Conservation (phyloP, 2,888 invertebrate species). For the Plebejus melissa region DNA sequence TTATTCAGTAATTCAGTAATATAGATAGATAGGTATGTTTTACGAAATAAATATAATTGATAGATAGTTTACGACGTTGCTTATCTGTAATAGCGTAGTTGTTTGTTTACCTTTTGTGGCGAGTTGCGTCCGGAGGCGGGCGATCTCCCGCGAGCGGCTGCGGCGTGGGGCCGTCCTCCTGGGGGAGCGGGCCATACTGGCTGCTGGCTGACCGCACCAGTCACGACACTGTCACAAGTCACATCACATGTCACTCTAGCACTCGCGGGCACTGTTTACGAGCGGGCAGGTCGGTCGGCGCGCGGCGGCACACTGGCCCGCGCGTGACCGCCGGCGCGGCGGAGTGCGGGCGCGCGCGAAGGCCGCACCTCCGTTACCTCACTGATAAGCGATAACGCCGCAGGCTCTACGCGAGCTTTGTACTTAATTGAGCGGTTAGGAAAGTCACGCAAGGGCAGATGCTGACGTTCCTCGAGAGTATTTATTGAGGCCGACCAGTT, state of each 20-base stretch:
- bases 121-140: conserved; percentile 60
- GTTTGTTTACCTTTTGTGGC: conserved; percentile 55
- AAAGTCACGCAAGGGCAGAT: neutral
- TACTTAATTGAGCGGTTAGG: neutral
- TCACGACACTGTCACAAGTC: conserved; percentile 39
- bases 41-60: neutral
- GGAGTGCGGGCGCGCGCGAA: conserved; percentile 13
- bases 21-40: neutral
- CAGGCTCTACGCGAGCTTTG: conserved; percentile 18
- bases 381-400: conserved; percentile 47
- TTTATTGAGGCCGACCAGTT: neutral
- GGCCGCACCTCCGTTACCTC: conserved; percentile 43
- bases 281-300: conserved; percentile 55
- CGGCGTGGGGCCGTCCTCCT: conserved; percentile 59
- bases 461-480: neutral
- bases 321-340: conserved; percentile 26
- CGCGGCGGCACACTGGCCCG: conserved; percentile 42
- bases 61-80: neutral
- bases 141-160: conserved; percentile 60
- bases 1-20: too few relatives aligned
- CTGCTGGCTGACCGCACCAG: conserved; percentile 38
- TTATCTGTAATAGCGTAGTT: neutral
- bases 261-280: conserved; percentile 28
- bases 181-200: conserved; percentile 66
- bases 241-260: conserved; percentile 37